Conservation (phyloP, 2,113 vertebrate genomes). For the Bagarius yarrelli region DNA sequence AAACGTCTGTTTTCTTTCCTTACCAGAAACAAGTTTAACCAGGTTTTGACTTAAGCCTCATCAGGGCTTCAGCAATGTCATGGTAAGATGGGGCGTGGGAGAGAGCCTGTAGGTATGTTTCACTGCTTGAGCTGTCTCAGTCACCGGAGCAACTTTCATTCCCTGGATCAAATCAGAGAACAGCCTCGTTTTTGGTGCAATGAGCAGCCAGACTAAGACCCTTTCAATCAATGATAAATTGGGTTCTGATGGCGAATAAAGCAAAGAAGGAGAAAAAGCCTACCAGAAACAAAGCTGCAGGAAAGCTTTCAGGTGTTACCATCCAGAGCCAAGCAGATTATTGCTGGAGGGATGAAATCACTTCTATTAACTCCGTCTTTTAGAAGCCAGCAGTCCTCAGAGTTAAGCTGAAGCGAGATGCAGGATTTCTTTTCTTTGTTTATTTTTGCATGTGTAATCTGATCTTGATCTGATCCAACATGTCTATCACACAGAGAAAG, state of each 20-base stretch:
- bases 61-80: not conserved
- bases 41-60: not conserved
- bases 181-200: not conserved
- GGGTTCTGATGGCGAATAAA: not conserved
- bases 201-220: not conserved
- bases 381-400: not conserved
- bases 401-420: not conserved
- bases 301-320: slow-evolving; percentile 32
- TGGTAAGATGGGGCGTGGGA: not conserved
- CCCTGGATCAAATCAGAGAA: not conserved
- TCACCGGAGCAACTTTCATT: not conserved
- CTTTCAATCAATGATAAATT: slow-evolving; percentile 16
- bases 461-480: slow-evolving; percentile 12
- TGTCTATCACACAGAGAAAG: not conserved
- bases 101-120: not conserved
- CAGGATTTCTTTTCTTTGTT: not conserved
- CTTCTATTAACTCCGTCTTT: slow-evolving; percentile 2
- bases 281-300: slow-evolving; percentile 13
- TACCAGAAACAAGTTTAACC: not conserved
- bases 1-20: slow-evolving; percentile 35
- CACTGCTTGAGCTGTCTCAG: not conserved
- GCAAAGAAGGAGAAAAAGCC: not conserved
- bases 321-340: slow-evolving; percentile 15
- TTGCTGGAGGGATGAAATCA: slow-evolving; percentile 21
- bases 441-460: slow-evolving; percentile 10